phyloP scores from a whole-genome alignment of 2,888 invertebrate species.

The Mythimna lalbum region DNA sequence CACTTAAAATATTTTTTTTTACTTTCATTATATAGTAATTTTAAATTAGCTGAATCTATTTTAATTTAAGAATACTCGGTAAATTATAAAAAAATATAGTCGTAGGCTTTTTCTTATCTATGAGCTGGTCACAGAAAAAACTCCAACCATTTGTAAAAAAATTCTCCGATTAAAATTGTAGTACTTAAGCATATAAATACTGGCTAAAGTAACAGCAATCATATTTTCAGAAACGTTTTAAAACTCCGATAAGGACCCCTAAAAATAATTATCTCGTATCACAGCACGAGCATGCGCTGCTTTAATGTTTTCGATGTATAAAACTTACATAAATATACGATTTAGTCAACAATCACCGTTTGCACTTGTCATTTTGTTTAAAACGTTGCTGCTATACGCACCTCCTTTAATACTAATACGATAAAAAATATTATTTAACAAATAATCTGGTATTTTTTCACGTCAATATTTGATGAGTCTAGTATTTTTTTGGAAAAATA shows the following conservation, averaged over 20 bases:
- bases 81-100: not conserved
- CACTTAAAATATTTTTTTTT: no score
- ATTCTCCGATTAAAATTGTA: not conserved
- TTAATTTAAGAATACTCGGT: no score
- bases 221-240: slow-evolving; percentile 20
- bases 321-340: slow-evolving; percentile 52
- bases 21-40: no score
- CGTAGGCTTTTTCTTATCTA: not conserved
- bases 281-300: slow-evolving; percentile 73
- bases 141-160: not conserved
- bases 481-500: not conserved
- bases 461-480: not conserved
- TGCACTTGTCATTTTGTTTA: slow-evolving; percentile 55
- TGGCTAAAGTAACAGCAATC: not conserved
- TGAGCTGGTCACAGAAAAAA: not conserved
- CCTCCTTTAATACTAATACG: slow-evolving; percentile 13
- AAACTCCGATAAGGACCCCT: slow-evolving; percentile 46
- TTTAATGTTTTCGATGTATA: slow-evolving; percentile 66
- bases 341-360: slow-evolving; percentile 45
- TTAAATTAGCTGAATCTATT: no score
- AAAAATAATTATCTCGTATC: slow-evolving; percentile 72
- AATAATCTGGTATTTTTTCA: not conserved
- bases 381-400: slow-evolving; percentile 38
- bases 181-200: not conserved
- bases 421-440: slow-evolving; percentile 6